phyloP scores from a whole-genome alignment of 2,113 vertebrate genomes.

The Xiphorhynchus elegans region DNA sequence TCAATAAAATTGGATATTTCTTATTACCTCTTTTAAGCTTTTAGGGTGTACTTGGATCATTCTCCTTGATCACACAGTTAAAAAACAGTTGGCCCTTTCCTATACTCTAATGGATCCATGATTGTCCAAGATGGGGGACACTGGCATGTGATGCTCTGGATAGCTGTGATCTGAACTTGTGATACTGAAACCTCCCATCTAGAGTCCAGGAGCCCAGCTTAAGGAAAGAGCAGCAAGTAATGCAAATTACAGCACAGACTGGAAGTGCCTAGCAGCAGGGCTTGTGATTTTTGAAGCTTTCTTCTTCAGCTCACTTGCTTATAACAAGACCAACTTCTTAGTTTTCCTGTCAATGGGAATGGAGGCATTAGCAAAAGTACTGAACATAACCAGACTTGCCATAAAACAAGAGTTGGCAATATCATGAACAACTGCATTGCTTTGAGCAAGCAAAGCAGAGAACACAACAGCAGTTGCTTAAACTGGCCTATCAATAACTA shows the following conservation, averaged over 20 bases:
- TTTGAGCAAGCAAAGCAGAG: background rate
- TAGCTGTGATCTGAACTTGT: background rate
- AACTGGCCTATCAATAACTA: slow-evolving; percentile 38
- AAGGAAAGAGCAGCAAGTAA: background rate
- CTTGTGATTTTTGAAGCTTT: background rate
- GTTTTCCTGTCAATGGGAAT: background rate
- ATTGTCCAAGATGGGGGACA: background rate
- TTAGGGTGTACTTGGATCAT: background rate
- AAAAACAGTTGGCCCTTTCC: background rate
- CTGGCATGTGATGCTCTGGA: background rate
- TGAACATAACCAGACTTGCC: background rate
- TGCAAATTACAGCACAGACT: background rate
- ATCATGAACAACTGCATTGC: background rate
- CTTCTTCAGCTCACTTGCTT: background rate
- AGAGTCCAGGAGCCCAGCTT: background rate
- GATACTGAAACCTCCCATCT: background rate
- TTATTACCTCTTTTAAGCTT: background rate
- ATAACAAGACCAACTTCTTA: background rate
- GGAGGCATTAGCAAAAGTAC: background rate
- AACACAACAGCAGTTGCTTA: slow-evolving; percentile 19
- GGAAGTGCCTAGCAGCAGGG: background rate
- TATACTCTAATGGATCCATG: background rate
- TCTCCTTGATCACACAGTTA: background rate
- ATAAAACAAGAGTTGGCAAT: slow-evolving; percentile 4
- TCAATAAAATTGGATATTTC: background rate